Evolutionary conservation across 1,140 invertebrate genomes (phyloP).

Genomic region (Amyelois transitella): DNA sequence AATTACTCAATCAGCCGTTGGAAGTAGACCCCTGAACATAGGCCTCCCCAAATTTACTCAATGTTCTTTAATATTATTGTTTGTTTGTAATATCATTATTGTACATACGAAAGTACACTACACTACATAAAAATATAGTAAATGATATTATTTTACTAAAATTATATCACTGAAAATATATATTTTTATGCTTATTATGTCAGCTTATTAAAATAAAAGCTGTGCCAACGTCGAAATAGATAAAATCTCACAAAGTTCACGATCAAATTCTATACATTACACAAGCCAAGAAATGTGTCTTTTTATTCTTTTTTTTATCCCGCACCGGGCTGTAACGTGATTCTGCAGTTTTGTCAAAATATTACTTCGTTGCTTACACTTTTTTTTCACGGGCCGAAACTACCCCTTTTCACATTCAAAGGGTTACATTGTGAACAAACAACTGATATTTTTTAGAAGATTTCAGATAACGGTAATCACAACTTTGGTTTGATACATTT

Average conservation of each 20-base stretch:
- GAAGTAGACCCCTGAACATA: too few species aligned
- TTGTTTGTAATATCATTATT: too few species aligned
- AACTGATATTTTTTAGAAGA: constrained; percentile 45
- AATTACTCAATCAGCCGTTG: too few species aligned
- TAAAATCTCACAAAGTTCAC: neutral
- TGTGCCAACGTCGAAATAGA: neutral
- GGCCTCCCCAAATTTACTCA: too few species aligned
- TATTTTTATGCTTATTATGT: too few species aligned
- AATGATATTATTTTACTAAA: too few species aligned
- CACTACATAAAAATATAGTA: too few species aligned
- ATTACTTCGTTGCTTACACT: constrained; percentile 43
- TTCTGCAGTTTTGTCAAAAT: constrained; percentile 67
- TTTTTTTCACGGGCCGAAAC: constrained; percentile 37
- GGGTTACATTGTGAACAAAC: constrained; percentile 30
- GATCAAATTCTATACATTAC: neutral
- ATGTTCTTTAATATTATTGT: too few species aligned
- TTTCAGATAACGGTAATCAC: constrained; percentile 43
- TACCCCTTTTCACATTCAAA: constrained; percentile 43
- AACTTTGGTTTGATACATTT: constrained; percentile 11
- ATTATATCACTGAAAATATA: too few species aligned
- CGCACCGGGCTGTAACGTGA: constrained; percentile 45
- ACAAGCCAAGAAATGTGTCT: constrained; percentile 5
- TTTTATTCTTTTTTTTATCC: constrained; percentile 13
- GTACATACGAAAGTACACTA: too few species aligned
- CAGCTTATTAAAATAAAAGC: neutral